Evolutionary conservation across 2,888 invertebrate species (phyloP).

Genomic region (Anticlea derivata): DNA sequence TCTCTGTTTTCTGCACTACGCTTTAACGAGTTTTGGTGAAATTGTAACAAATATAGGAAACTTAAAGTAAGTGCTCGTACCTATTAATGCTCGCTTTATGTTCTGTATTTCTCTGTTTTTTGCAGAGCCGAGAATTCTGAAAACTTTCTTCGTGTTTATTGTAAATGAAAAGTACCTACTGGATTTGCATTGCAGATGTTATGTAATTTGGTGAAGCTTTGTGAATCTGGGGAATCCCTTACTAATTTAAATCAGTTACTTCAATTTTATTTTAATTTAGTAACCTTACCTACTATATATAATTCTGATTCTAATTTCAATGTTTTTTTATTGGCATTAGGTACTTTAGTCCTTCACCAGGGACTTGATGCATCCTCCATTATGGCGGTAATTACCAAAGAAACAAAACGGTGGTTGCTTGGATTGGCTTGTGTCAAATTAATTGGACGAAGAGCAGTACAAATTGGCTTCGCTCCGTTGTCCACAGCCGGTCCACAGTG

Average conservation of each 20-base stretch:
- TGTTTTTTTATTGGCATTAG: too few species aligned
- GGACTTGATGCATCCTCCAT: background rate
- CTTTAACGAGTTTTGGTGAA: conserved; percentile 15
- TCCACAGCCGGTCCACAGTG: conserved; percentile 47
- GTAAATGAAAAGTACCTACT: conserved; percentile 8
- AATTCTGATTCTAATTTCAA: too few species aligned
- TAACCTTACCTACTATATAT: too few species aligned
- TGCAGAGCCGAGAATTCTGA: background rate
- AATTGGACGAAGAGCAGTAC: conserved; percentile 62
- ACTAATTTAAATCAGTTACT: too few species aligned
- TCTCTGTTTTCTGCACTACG: conserved; percentile 17
- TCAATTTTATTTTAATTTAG: too few species aligned
- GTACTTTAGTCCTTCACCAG: background rate
- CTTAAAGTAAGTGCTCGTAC: conserved; percentile 18
- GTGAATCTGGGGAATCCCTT: background rate
- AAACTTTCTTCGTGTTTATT: conserved; percentile 11
- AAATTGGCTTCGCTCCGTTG: conserved; percentile 52
- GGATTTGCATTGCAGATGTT: conserved; percentile 17
- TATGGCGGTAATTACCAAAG: conserved; percentile 18
- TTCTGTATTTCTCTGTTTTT: conserved; percentile 5
- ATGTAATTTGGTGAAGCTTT: conserved; percentile 6
- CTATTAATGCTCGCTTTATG: conserved; percentile 8
- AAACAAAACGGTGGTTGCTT: conserved; percentile 34
- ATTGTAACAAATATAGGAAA: conserved; percentile 15
- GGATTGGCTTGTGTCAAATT: conserved; percentile 59